Evolutionary conservation across 2,113 vertebrate species (phyloP), one percentile per base, ranked within the genome.

Genomic region (Sisor rabdophorus): DNA sequence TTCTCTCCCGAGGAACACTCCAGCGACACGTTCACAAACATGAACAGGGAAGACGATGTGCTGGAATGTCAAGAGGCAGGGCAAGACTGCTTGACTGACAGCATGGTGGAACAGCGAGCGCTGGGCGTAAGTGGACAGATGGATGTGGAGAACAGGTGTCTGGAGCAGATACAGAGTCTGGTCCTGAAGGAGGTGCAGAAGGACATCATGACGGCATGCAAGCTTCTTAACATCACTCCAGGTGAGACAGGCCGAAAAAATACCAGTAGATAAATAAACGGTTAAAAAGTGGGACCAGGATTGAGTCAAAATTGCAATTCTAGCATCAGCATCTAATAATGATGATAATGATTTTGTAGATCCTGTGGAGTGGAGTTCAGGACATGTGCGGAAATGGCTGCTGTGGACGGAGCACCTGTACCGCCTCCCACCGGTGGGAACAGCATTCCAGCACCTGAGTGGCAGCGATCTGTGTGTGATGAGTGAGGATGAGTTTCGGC

Each of bases 361-460:
- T 56, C 96, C 96, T 0, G 75, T 80, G 30, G 93, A 94, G 76
- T 97, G 96, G 96, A 95, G 87, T 85, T 89, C 90, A 0, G 85
- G 91, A 11, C 93, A 98, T 0, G 95, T 95, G 69, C 94, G 96
- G 89, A 97, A 97, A 89, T 98, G 96, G 96, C 91, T 98, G 26
- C 88, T 97, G 70, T 97, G 95, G 96, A 96, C 95, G 0, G 95
- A 98, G 76, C 95, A 97, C 85, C 92, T 97, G 81, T 95, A 96
- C 89, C 88, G 91, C 50, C 91, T 98, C 80, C 94, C 95, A 0
- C 92, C 94, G 1, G 89, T 95, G 19, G 94, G 93, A 73, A 89
- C 88, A 0, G 88, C 92, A 76, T 98, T 97, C 86, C 93, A 95
- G 86, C 93, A 94, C 36, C 89, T 98, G 78, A 92, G 84, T 0